Evolutionary conservation across 2,113 vertebrate species (phyloP).

Genomic region (Agapornis roseicollis): DNA sequence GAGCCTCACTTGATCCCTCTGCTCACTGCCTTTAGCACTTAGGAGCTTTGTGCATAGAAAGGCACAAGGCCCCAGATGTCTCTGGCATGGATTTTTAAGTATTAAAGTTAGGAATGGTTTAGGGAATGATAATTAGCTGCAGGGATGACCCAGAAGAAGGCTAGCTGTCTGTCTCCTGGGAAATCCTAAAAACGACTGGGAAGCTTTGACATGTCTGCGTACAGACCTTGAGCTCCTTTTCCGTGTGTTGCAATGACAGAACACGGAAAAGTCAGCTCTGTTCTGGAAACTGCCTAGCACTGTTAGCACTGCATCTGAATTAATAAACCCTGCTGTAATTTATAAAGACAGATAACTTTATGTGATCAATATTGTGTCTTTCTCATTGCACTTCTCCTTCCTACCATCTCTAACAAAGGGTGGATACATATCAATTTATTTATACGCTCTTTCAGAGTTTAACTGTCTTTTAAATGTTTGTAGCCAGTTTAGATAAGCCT

Average conservation of each 20-base stretch:
- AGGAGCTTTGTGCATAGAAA: background rate
- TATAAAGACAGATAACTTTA: background rate
- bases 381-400: background rate
- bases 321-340: background rate
- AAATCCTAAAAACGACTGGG: background rate
- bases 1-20: background rate
- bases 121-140: background rate
- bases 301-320: background rate
- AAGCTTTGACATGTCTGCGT: background rate
- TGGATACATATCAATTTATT: background rate
- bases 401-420: background rate
- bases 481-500: background rate
- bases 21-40: background rate
- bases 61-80: rapidly evolving
- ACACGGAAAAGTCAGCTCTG: background rate
- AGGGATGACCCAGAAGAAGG: background rate
- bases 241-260: rapidly evolving
- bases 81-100: background rate
- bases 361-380: background rate
- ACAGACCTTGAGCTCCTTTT: background rate
- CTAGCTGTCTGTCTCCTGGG: background rate
- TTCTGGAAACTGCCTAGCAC: background rate
- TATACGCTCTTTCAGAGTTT: background rate
- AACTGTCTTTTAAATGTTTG: background rate
- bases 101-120: background rate